These are phyloP conservation scores for cat (Felis catus) DNA, from an alignment of 2,113 vertebrate genomes.

Conservation along the genomic window DNA sequence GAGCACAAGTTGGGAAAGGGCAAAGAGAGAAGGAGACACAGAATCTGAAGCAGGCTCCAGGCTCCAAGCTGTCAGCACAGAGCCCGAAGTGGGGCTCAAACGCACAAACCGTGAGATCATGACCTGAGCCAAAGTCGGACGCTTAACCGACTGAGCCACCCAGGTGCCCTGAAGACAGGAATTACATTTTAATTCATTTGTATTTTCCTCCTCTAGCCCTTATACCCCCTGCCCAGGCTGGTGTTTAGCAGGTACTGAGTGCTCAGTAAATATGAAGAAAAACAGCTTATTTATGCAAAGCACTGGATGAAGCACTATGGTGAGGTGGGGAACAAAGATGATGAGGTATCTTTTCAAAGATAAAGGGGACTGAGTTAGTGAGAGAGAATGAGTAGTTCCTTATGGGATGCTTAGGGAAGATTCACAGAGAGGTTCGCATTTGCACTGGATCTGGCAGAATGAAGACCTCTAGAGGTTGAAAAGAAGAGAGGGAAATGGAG, in stretches of 20 bases:
- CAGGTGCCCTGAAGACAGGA: not conserved
- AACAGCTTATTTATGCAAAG: not conserved
- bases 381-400: not conserved
- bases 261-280: slow-evolving; percentile 34
- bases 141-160: no score
- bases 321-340: not conserved
- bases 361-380: not conserved
- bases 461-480: not conserved
- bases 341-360: slow-evolving; percentile 6
- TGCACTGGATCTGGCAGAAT: not conserved
- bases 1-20: no score
- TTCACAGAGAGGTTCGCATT: not conserved
- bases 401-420: not conserved
- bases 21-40: no score
- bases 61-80: no score
- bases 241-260: not conserved
- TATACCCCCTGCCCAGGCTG: not conserved
- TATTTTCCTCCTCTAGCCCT: not conserved
- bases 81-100: no score
- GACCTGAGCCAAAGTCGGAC: no score
- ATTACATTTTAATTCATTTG: not conserved
- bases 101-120: no score
- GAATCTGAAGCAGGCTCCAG: no score
- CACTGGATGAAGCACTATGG: not conserved
- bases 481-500: not conserved